Percentiles rank a stretch among this genome's conserved stretches.
Evolutionary conservation across 1,140 invertebrate genomes (phyloP).

Genomic region (Phortica variegata): DNA sequence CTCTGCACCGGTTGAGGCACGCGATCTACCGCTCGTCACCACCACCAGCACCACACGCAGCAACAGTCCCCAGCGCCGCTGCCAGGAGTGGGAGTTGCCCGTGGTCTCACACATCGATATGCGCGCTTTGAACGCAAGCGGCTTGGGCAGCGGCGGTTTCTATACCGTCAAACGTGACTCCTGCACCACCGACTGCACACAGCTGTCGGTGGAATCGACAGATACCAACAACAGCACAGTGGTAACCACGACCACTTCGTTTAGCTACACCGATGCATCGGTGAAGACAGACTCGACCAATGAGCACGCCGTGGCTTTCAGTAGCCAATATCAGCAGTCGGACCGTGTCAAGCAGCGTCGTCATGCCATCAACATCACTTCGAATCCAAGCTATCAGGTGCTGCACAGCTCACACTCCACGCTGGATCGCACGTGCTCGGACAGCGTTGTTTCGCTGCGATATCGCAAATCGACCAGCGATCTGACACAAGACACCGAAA

Average conservation of each 20-base stretch:
- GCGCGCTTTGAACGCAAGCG: constrained; percentile 24
- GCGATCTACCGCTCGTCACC: constrained; percentile 28
- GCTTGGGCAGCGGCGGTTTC: constrained; percentile 17
- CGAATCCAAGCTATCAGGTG: constrained; percentile 55
- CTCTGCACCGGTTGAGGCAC: constrained; percentile 14
- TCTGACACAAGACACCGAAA: constrained; percentile 62
- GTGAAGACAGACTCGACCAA: constrained; percentile 7
- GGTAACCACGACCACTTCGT: constrained; percentile 50
- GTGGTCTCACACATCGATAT: constrained; percentile 44
- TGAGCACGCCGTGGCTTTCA: not conserved
- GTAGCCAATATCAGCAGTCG: constrained; percentile 1
- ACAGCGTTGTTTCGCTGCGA: constrained; percentile 51
- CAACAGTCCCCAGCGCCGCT: constrained; percentile 25
- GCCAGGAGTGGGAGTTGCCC: constrained; percentile 43
- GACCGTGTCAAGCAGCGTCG: constrained; percentile 34
- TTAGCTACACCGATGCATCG: constrained; percentile 41
- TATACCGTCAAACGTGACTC: constrained; percentile 45
- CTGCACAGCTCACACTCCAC: constrained; percentile 55
- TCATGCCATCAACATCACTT: constrained; percentile 56
- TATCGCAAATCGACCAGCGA: constrained; percentile 73
- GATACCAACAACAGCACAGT: constrained; percentile 40
- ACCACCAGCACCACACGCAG: constrained; percentile 20
- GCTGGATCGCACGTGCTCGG: constrained; percentile 53
- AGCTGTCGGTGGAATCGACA: constrained; percentile 45
- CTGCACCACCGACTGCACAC: constrained; percentile 50